phyloP scores from a whole-genome alignment of 2,113 vertebrate genomes.

The Cyanoderma ruficeps region DNA sequence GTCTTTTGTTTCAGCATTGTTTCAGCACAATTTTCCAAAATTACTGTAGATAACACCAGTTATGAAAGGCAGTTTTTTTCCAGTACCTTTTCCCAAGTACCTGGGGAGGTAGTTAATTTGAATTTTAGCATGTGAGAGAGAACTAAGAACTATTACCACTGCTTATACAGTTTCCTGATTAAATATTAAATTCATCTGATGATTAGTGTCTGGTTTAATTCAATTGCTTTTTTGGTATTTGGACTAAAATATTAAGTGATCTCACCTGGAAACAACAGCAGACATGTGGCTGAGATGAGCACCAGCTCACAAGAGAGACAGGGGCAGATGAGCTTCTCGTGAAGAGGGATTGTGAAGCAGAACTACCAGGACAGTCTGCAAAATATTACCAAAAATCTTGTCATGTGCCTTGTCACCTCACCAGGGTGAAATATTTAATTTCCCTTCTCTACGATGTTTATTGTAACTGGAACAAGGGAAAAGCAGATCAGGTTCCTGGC shows the following conservation, averaged over 20 bases:
- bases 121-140: not conserved
- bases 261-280: not conserved
- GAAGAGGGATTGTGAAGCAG: not conserved
- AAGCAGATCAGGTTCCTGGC: not conserved
- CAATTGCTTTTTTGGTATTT: not conserved
- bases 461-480: not conserved
- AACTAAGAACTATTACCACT: not conserved
- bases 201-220: not conserved
- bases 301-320: not conserved
- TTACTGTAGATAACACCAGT: not conserved
- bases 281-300: not conserved
- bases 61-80: not conserved
- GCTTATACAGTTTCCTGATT: not conserved
- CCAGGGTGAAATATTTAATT: not conserved
- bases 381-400: not conserved
- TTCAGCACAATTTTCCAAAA: not conserved
- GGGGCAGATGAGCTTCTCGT: not conserved
- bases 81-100: not conserved
- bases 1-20: no score
- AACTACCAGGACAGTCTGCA: not conserved
- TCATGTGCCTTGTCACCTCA: not conserved
- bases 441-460: not conserved
- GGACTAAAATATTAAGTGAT: not conserved
- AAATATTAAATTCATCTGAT: not conserved
- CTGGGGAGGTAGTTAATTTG: not conserved